Evolutionary conservation across 2,888 invertebrate genomes (phyloP), one percentile per base, ranked within the genome.

Genomic region (Metopia argyrocephala): DNA sequence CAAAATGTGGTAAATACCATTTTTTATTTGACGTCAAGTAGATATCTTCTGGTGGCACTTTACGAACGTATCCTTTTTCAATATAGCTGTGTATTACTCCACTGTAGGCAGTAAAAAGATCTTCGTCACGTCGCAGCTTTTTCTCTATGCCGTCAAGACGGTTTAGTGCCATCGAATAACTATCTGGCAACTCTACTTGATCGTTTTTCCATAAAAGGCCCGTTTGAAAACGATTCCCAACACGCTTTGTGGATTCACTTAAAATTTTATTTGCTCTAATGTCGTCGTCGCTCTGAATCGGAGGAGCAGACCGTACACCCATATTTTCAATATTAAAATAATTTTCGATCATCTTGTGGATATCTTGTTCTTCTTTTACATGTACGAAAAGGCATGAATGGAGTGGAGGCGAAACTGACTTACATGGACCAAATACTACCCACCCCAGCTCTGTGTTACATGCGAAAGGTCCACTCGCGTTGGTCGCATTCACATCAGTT

Each of bases 1-100:
- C 75, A 50, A 82, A 86, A 68, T 86, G 84, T 4, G 86, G 85
- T 7, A 86, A 54, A 46, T 85, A 86, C 86, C 85, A 86, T 6
- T 73, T 84, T 52, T 62, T 83, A 5, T 68, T 21, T 4, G 69
- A 54, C 1, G 20, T 38, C 9, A 69, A 45, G 52, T 59, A 45
- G 20, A 62, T 76, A 57, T 82, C 73, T 5, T 65, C 76, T 3
- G 71, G 50, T n/a, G 69, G 61, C 20, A 81, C 18, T 46, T 68
- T 71, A 3, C 61, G 45, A 20, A 61, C 78, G 28, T 70, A 78
- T 2, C 38, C 38, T 7, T 31, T 68, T 25, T 46, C 56, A 27
- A 61, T 62, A 18, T 62, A 71, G 5, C 25, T 38, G 2, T 71
- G 50, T 18, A 71, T 71, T 45, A 71, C 50, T 31, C 59, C 31